Percentiles rank a stretch among this genome's conserved stretches.
These are phyloP conservation scores for Drosophila tanythrix DNA, from an alignment of 2,888 invertebrate genomes.

Conservation along the genomic window DNA sequence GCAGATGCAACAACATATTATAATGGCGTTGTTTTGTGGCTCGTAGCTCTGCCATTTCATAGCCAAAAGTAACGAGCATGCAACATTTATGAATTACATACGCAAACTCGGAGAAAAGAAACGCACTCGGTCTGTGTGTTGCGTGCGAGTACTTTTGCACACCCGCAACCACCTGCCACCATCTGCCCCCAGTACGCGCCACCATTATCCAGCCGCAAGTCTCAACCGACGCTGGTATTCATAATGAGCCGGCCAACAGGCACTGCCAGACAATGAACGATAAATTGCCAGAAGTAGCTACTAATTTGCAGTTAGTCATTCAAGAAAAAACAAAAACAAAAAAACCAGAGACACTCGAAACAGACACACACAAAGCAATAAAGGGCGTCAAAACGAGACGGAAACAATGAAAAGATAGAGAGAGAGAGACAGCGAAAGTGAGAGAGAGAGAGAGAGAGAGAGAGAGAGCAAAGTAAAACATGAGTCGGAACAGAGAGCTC, in stretches of 20 bases:
- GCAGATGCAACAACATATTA: constrained; percentile 28
- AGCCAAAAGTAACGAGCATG: constrained; percentile 64
- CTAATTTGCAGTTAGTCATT: constrained; percentile 75
- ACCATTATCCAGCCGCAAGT: not conserved
- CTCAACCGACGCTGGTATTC: constrained; percentile 35
- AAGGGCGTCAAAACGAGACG: constrained; percentile 4
- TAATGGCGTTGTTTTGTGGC: constrained; percentile 35
- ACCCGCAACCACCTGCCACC: not conserved
- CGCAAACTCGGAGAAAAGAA: constrained; percentile 12
- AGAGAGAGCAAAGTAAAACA: not conserved
- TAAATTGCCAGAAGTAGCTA: constrained; percentile 77
- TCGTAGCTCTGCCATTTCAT: constrained; percentile 65
- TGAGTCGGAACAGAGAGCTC: not conserved
- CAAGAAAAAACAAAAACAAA: constrained; percentile 33
- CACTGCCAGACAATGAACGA: constrained; percentile 60
- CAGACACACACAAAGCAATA: constrained; percentile 37
- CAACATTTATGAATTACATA: constrained; percentile 65
- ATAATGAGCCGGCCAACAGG: constrained; percentile 62
- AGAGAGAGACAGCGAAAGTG: not conserved
- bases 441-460: not conserved
- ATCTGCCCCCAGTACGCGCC: not conserved
- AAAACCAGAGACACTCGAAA: constrained; percentile 29
- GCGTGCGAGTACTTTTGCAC: constrained; percentile 30
- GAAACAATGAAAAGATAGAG: not conserved
- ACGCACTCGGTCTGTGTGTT: not conserved